Percentiles rank a stretch among this genome's conserved stretches.
These are phyloP conservation scores for Passer montanus DNA, from an alignment of 2,113 vertebrate genomes.

Conservation along the genomic window DNA sequence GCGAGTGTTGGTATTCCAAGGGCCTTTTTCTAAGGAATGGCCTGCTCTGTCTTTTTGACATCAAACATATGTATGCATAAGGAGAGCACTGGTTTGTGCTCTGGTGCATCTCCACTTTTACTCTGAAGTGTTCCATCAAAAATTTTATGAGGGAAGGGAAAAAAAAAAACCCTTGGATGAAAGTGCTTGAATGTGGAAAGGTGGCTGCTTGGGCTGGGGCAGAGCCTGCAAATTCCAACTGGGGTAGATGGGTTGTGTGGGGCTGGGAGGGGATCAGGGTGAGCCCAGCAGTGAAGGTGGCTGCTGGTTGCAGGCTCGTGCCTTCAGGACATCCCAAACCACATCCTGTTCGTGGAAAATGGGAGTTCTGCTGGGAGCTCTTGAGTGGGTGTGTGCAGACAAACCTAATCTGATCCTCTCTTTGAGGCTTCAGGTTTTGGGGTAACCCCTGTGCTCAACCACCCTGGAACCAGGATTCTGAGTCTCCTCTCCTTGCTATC, in stretches of 20 bases:
- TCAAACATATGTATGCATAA: neutral
- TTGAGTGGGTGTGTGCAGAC: neutral
- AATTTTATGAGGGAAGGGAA: neutral
- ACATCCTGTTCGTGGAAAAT: rapidly evolving
- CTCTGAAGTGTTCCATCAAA: neutral
- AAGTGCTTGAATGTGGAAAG: neutral
- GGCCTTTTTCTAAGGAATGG: conserved; percentile 19
- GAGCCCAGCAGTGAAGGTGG: neutral
- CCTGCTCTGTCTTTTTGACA: conserved; percentile 41
- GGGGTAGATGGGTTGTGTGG: rapidly evolving
- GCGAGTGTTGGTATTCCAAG: neutral
- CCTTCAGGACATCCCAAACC: neutral
- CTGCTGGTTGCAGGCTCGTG: neutral
- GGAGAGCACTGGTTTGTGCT: neutral
- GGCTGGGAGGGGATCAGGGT: neutral
- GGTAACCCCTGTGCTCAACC: neutral
- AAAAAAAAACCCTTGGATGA: neutral
- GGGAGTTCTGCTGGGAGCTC: neutral
- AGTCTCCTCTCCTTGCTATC: neutral
- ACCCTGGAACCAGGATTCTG: neutral
- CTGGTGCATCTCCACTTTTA: neutral
- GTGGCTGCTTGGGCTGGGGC: neutral
- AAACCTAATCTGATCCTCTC: neutral
- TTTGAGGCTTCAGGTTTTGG: neutral
- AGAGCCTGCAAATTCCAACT: neutral